Base-by-base conservation (phyloP, 2,113 vertebrate genomes). In the Myotis brandtii region DNA sequence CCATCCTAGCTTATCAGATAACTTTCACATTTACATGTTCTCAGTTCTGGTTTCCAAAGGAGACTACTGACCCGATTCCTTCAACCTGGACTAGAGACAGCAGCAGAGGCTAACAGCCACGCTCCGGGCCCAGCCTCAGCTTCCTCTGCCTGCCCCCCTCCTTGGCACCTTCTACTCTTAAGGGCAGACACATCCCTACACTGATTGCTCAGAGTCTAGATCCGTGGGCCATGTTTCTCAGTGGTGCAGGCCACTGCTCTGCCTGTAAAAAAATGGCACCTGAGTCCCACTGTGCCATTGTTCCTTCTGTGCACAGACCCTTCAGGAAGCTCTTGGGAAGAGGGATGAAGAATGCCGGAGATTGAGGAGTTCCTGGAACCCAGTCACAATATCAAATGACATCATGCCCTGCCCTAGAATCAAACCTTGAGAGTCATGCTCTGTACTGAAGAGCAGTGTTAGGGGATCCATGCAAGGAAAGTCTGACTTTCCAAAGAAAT, bases 401-500 rank as follows among this genome's bases (percentile, higher is more conserved):
- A 30, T 27, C 9, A 40, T 75, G 27, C 14, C 20, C 64, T n/a
- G 6, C 12, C 10, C 8, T 85, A 0, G n/a, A 17, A 25, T 43
- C 75, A 59, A 70, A 43, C 9, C 43, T 37, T 30, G 56, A 40
- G 30, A 52, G 13, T 34, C 43, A 30, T 7, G 23, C 30, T 83
- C 9, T 92, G 12, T 21, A 21, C 40, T 14, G 37, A 23, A 52
- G 10, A 70, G 69, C 16, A 20, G 30, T 75, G 8, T 34, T 46
- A 27, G 5, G 21, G 37, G 67, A 23, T 86, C 40, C 8, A 6
- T 13, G 43, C 6, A 56, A 52, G 79, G 43, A 48, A 84, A 86
- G 43, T 18, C 20, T 81, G 73, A 77, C 16, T 94, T 86, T 54
- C 20, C 64, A 95, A 56, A 85, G 73, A 67, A 93, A 82, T 14